Evolutionary conservation across 37 sponge, comb jelly and placozoan species (phyloP).

Genomic region (Bolinopsis microptera): DNA sequence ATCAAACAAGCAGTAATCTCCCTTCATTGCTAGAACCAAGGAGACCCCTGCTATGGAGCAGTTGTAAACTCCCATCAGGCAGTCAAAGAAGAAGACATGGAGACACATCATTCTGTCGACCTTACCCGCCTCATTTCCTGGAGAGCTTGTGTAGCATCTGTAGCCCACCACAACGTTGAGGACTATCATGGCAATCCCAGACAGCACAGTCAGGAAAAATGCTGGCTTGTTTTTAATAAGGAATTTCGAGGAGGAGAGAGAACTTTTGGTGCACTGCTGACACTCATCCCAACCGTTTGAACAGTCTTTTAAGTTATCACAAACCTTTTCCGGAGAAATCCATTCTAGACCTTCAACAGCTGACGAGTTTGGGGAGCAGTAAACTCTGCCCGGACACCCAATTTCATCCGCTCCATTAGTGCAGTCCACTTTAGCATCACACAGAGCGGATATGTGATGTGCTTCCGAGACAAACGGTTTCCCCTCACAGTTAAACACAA

Average conservation of each 20-base stretch:
- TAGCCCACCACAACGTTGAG: neutral
- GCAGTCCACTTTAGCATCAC: constrained; percentile 53
- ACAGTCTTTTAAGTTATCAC: constrained; percentile 46
- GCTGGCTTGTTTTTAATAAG: neutral
- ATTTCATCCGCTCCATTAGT: no score
- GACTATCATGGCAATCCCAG: neutral
- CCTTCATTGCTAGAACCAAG: neutral
- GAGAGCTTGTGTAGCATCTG: neutral
- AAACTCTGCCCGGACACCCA: neutral
- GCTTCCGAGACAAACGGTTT: neutral
- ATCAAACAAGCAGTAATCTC: neutral
- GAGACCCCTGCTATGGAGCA: neutral
- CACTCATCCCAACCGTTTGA: constrained; percentile 35
- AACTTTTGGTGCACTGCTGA: neutral
- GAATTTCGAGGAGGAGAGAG: neutral
- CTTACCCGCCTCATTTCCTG: neutral
- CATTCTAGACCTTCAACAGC: neutral
- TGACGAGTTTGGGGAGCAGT: neutral
- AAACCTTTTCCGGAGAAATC: neutral
- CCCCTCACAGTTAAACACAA: neutral
- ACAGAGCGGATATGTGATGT: neutral
- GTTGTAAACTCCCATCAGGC: constrained; percentile 38
- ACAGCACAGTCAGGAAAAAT: neutral
- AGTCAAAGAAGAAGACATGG: neutral
- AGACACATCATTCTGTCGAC: neutral